Conservation (phyloP, 2,888 invertebrate genomes). For the Apodemia mormo region DNA sequence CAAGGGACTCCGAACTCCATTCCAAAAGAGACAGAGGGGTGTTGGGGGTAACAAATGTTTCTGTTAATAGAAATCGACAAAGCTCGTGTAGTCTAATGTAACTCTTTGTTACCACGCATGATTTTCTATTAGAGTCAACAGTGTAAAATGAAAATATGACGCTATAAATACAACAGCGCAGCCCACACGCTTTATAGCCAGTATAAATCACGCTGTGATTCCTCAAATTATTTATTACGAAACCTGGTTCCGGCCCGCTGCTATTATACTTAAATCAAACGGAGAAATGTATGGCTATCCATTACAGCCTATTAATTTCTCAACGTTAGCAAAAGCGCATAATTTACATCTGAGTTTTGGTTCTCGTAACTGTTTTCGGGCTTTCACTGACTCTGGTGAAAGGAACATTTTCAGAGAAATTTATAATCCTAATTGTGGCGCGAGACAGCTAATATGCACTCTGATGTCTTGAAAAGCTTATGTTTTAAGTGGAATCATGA, state of each 20-base stretch:
- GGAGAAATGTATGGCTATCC: slow-evolving; percentile 28
- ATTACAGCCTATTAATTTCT: slow-evolving; percentile 23
- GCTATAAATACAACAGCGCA: slow-evolving; percentile 42
- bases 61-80: too few relatives aligned
- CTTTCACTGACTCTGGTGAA: background rate
- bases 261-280: slow-evolving; percentile 36
- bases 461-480: too few relatives aligned
- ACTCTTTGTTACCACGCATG: background rate
- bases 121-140: slow-evolving; percentile 30
- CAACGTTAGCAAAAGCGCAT: slow-evolving; percentile 21
- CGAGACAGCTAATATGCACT: too few relatives aligned
- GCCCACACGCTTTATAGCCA: slow-evolving; percentile 40
- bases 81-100: background rate
- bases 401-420: background rate
- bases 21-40: too few relatives aligned
- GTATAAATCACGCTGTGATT: slow-evolving; percentile 46
- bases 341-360: slow-evolving; percentile 18
- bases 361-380: slow-evolving; percentile 26
- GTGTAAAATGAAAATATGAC: slow-evolving; percentile 35
- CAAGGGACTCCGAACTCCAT: too few relatives aligned
- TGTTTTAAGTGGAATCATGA: too few relatives aligned
- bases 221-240: slow-evolving; percentile 46
- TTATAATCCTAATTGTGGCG: too few relatives aligned
- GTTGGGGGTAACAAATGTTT: too few relatives aligned
- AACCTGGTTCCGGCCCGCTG: slow-evolving; percentile 36